Evolutionary conservation across 2,797 vertebrate genomes (phyloP).

Genomic region (Clarias platycephalus): DNA sequence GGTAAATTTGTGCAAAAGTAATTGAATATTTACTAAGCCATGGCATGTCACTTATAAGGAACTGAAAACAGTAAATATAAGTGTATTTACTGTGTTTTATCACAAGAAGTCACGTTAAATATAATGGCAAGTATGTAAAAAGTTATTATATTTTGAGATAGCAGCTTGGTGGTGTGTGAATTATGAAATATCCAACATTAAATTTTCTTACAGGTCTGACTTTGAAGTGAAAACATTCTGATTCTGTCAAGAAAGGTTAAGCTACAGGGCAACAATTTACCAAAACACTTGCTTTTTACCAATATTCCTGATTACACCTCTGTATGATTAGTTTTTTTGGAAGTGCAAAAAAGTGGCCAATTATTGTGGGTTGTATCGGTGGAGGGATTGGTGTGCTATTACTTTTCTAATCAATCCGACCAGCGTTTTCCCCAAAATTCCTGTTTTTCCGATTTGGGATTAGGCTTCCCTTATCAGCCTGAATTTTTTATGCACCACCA

Average conservation of each 20-base stretch:
- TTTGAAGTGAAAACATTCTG: not conserved
- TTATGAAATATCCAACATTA: not conserved
- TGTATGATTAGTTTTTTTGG: no score
- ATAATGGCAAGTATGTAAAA: not conserved
- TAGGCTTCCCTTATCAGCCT: no score
- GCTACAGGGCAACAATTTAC: not conserved
- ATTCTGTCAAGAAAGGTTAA: not conserved
- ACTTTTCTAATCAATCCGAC: no score
- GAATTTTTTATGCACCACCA: no score
- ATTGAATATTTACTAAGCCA: not conserved
- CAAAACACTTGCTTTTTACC: no score
- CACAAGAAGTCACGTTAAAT: not conserved
- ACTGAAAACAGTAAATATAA: not conserved
- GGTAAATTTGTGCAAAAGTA: not conserved
- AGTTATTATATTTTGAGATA: not conserved
- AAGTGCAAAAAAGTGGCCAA: no score
- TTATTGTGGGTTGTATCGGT: no score
- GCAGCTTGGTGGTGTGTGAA: not conserved
- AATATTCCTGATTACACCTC: no score
- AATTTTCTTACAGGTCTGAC: not conserved
- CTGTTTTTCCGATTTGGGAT: no score
- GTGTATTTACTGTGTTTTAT: not conserved
- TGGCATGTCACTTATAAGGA: not conserved
- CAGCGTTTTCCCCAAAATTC: no score
- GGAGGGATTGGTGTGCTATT: no score